Conservation (phyloP, 2,113 vertebrate species). For the Rhea americana region DNA sequence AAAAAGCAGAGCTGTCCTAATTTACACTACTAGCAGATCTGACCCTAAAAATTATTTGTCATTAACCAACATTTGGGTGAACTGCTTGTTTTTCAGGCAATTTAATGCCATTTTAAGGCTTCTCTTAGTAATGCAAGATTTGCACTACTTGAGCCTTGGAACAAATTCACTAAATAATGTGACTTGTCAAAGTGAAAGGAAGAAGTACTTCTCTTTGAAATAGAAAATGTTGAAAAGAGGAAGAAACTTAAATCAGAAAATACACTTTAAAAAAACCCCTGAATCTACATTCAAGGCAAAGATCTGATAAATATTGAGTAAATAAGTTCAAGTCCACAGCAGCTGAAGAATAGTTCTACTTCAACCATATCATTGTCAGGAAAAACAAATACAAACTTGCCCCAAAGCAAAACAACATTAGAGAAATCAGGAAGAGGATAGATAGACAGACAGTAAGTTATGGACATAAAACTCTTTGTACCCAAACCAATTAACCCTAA, state of each 20-base stretch:
- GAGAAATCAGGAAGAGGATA: constrained; percentile 72
- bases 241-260: neutral
- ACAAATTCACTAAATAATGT: neutral
- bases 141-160: neutral
- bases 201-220: neutral
- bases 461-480: constrained; percentile 79
- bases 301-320: constrained; percentile 48
- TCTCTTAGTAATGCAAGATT: neutral
- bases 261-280: neutral
- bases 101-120: neutral
- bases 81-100: neutral
- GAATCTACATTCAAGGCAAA: neutral
- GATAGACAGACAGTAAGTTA: constrained; percentile 80
- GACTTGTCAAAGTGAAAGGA: neutral
- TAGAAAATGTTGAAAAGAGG: neutral
- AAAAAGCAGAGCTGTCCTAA: neutral
- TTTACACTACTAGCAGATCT: neutral
- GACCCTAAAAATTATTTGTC: neutral
- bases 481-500: constrained; percentile 76
- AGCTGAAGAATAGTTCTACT: constrained; percentile 58
- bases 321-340: constrained; percentile 47
- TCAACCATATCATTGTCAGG: constrained; percentile 51
- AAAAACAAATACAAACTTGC: constrained; percentile 69
- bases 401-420: constrained; percentile 67
- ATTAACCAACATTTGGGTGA: neutral